A percentile compares a stretch with the other conserved stretches of the same genome.
phyloP scores from a whole-genome alignment of 2,888 invertebrate genomes.

The Macrosoma leucophasiata region DNA sequence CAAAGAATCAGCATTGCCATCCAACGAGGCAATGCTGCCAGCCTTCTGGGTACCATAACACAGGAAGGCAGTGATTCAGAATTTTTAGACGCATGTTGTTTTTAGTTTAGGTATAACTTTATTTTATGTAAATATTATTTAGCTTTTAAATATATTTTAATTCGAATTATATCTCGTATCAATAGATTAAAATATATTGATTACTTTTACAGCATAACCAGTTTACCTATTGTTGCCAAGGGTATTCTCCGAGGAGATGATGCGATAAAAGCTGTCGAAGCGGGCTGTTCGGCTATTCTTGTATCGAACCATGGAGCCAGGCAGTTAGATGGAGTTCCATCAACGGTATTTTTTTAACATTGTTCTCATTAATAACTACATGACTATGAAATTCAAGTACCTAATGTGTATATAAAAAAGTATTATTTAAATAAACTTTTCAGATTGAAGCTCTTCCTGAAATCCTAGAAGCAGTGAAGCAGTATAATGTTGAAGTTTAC shows the following conservation, averaged over 20 bases:
- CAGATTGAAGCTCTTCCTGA: conserved; percentile 90
- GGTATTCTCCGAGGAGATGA: conserved; percentile 92
- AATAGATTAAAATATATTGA: conserved; percentile 3
- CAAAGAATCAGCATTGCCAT: too few species aligned
- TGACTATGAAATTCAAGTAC: too few species aligned
- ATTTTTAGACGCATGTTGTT: too few species aligned
- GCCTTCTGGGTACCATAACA: too few species aligned
- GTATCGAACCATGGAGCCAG: conserved; percentile 97
- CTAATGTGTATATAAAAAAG: background rate
- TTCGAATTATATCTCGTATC: too few species aligned
- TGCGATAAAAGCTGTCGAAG: conserved; percentile 82
- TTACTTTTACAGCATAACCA: conserved; percentile 74
- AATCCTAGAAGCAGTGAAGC: conserved; percentile 81
- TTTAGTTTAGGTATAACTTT: too few species aligned
- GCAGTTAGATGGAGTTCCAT: conserved; percentile 90
- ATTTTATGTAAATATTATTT: too few species aligned
- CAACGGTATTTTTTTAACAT: conserved; percentile 79
- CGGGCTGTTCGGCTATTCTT: conserved; percentile 86
- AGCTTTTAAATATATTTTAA: too few species aligned
- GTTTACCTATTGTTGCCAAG: conserved; percentile 88
- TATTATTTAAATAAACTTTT: conserved; percentile 19
- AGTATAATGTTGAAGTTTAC: conserved; percentile 84
- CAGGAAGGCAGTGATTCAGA: too few species aligned
- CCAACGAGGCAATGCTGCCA: too few species aligned
- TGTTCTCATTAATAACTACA: too few species aligned